Evolutionary conservation across 2,797 vertebrate genomes (phyloP), one percentile per base, ranked within the genome.

Genomic region (Aplochiton taeniatus): DNA sequence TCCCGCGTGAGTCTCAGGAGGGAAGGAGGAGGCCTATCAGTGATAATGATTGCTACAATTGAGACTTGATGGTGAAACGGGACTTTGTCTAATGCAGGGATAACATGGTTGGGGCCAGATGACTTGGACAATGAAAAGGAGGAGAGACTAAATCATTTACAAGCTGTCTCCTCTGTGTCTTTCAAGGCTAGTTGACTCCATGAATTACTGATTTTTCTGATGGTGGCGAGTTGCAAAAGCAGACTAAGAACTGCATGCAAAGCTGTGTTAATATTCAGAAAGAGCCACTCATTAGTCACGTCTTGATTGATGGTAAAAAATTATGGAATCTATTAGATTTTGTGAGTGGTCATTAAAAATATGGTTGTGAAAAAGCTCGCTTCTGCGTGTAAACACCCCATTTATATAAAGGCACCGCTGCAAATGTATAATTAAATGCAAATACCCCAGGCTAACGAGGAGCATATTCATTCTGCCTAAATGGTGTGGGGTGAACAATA

Each of bases 371-470:
- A 70, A 4, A 54, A 75, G 61, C 63, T 58, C 76, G 78, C 78
- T 66, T 74, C 67, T 46, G 19, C 18, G 76, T 77, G 74, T 72
- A 72, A 71, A 80, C 69, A 61, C 6, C 31, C 31, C 31, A 69
- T 66, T 20, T 0, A 11, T n/a, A 31, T 73, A 62, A 50, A 54
- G 20, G 59, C 60, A 75, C 72, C 65, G 43, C 47, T 1, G 43
- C 56, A 73, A 82, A 82, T 57, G 66, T 18, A 67, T 80, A 76
- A 85, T 88, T 89, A 80, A 75, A 87, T 85, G 80, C 79, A 85
- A 87, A 88, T 83, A 72, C 43, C 9, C 64, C 10, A 74, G 75
- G 73, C 58, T 76, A 81, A 79, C 45, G 1, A 9, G 58, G 13
- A 72, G 75, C 58, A 20, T 61, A 75, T 79, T 72, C 70, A 72